Base-by-base conservation (phyloP, 2,113 vertebrate genomes). In the Eretmochelys imbricata region DNA sequence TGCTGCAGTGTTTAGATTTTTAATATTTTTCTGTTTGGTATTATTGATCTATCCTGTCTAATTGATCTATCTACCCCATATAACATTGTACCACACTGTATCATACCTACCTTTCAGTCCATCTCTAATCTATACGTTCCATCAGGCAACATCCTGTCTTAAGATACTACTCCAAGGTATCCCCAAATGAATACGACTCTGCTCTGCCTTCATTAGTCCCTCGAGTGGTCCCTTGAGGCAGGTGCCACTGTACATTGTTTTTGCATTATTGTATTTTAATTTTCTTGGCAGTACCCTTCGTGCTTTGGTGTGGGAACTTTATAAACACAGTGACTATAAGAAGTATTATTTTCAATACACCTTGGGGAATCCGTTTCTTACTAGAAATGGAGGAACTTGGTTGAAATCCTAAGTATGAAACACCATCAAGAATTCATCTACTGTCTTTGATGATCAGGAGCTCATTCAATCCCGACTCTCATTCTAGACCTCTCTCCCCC, bases 321-420 rank as follows among this genome's bases (percentile, higher is more conserved):
- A 87, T 94, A 80, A 96, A 94, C 42, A 53, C 65, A 88, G 87
- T 14, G 22, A 82, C 87, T 84, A 3, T 55, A 35, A 82, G 78
- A 91, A 72, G 51, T 31, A 42, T 85, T 31, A 42, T 85, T 93
- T 83, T 80, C 91, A 89, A n/a, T 88, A 80, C 72, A 81, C 82
- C 83, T 95, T 85, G 89, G 85, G 80, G 95, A 96, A 65, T 72
- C 55, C 84, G 25, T 89, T 96, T 90, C 94, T 96, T 84, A 89
- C 65, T 92, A 86, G 83, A 54, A 94, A 86, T 91, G 86, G 89
- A 94, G 79, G 57, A 92, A 93, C 53, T 88, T 38, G 0, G 4
- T 2, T 92, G 89, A 96, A 90, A 95, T 65, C 79, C 81, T 88
- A n/a, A 78, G 57, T 88, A 82, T 96, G 92, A 95, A 93, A 96